Conservation (phyloP, 2,888 invertebrate genomes). For the Strigamia maritima region DNA sequence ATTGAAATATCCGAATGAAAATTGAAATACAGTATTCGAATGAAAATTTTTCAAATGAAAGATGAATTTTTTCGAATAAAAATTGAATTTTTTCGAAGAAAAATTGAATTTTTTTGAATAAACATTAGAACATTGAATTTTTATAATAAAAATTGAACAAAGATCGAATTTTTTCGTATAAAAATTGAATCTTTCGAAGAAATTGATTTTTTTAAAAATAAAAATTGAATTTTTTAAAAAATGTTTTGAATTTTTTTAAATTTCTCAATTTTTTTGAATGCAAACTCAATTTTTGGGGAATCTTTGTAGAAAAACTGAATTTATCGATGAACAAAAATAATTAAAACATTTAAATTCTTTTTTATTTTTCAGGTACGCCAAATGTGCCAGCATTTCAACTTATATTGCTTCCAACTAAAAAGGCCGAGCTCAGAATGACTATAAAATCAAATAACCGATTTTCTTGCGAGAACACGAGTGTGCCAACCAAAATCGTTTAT, state of each 20-base stretch:
- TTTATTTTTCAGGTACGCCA: constrained; percentile 76
- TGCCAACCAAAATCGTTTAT: not conserved
- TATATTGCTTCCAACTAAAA: constrained; percentile 73
- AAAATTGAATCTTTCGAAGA: not conserved
- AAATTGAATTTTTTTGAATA: not conserved
- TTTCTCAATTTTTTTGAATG: too few relatives aligned
- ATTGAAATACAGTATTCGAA: too few relatives aligned
- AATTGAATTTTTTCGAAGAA: not conserved
- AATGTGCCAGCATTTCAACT: constrained; percentile 90
- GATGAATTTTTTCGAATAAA: not conserved
- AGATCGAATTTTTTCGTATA: too few relatives aligned
- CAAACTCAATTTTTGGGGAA: too few relatives aligned
- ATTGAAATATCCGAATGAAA: too few relatives aligned
- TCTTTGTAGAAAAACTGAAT: not conserved
- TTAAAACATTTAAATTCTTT: constrained; percentile 41
- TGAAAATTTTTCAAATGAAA: too few relatives aligned
- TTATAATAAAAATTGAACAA: too few relatives aligned
- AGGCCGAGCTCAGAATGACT: constrained; percentile 57
- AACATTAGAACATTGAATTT: too few relatives aligned
- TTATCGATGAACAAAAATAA: too few relatives aligned
- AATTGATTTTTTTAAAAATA: too few relatives aligned
- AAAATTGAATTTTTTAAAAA: too few relatives aligned
- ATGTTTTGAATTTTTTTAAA: not conserved
- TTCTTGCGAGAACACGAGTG: not conserved
- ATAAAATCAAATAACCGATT: not conserved